Evolutionary conservation across 2,113 vertebrate genomes (phyloP), one percentile per base, ranked within the genome.

Genomic region (Sebastes schlegelii): DNA sequence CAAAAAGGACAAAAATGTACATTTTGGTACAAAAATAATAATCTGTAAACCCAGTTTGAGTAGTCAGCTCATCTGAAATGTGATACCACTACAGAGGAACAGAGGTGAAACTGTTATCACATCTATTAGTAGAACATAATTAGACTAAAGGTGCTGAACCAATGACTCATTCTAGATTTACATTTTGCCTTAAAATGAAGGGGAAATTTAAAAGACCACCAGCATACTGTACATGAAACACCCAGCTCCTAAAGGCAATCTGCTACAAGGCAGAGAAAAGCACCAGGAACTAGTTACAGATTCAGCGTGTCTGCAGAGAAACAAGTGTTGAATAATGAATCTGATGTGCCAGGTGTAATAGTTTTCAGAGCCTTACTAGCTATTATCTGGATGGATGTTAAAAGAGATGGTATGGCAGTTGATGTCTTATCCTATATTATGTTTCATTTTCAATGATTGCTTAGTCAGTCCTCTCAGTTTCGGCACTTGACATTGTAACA

Each of bases 241-340:
- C 34, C 5, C 42, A 54, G 62, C 79, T 83, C 79, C 82, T 72
- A 64, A 79, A 73, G 61, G 85, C 60, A 88, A 43, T 77, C 63
- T 67, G 54, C 61, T 54, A 14, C 19, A 64, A 65, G 17, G 74
- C 73, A 86, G 62, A 79, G 66, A 21, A 63, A 67, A 72, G 81
- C 87, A 82, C 80, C 74, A 67, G 63, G 66, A 83, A 57, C 66
- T 69, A 40, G 46, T 69, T 57, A 46, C 46, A 70, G 46, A 46
- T 69, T 17, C 55, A 66, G 23, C 19, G 58, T 13, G 3, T 68
- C 48, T 48, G 19, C 66, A 49, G 8, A 80, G 57, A 34, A n/a
- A 63, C 60, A 65, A 16, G 10, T 55, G 17, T 14, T 74, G 16
- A 51, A 80, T 60, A 66, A 80, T 65, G 4, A 70, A 74, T 60